phyloP scores from a whole-genome alignment of 2,113 vertebrate species.

The Australoheros scitulus region DNA sequence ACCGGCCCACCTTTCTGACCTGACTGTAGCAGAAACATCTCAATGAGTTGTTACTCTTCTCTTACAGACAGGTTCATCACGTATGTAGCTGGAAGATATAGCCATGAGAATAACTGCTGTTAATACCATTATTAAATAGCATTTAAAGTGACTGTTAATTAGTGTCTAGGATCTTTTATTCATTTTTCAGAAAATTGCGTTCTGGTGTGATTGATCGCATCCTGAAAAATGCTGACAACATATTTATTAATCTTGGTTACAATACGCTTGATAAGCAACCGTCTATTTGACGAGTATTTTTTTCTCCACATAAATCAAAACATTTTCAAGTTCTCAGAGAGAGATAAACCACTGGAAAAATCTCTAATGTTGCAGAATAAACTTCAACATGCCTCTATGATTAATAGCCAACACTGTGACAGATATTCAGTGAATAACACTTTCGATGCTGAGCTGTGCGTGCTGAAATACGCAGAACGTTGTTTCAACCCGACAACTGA shows the following conservation, averaged over 20 bases:
- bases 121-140: background rate
- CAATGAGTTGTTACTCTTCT: background rate
- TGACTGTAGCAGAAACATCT: background rate
- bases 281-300: slow-evolving; percentile 1
- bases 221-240: background rate
- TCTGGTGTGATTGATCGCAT: background rate
- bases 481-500: slow-evolving; percentile 45
- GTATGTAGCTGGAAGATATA: background rate
- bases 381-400: slow-evolving; percentile 50
- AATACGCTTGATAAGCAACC: background rate
- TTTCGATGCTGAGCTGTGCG: slow-evolving; percentile 49
- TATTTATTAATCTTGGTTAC: slow-evolving; percentile 9
- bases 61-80: background rate
- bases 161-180: background rate
- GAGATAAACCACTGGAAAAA: slow-evolving; percentile 32
- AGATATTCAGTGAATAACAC: slow-evolving; percentile 60
- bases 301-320: slow-evolving; percentile 27
- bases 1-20: slow-evolving; percentile 37
- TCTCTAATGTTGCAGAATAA: slow-evolving; percentile 35
- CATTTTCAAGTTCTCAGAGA: background rate
- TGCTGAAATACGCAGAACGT: slow-evolving; percentile 34
- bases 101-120: background rate
- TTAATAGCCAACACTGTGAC: slow-evolving; percentile 58
- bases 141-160: background rate
- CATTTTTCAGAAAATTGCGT: background rate